Base-by-base conservation (phyloP, 2,113 vertebrate genomes). In the Spea bombifrons region DNA sequence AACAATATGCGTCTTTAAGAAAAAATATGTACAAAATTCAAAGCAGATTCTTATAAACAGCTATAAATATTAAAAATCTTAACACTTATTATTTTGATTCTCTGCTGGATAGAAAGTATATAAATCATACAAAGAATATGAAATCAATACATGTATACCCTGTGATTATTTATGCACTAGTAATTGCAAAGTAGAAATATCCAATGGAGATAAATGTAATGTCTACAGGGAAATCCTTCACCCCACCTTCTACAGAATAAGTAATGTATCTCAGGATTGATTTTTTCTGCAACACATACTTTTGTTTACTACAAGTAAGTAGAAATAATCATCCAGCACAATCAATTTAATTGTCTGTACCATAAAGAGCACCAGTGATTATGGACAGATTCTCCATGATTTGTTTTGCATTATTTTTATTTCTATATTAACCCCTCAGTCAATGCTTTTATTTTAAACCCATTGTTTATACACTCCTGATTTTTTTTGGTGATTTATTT, bases 331-430 rank as follows among this genome's bases (percentile, higher is more conserved):
- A 49, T 59, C 55, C 55, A 50, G 65, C 43, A 59, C 68, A 76
- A 76, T 76, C 75, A 61, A 76, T 76, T 57, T 76, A 76, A 76
- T 76, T 76, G 66, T 69, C 66, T 59, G 44, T 44, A 47, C 66
- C 13, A 66, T 59, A 59, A 59, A 76, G 44, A 68, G 75, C 63
- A 69, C 66, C 67, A 55, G 66, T 69, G 66, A 59, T 45, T 76
- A 66, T 67, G 67, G 75, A 66, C 75, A 76, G 50, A 57, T 68
- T 53, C 63, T 46, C 43, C 17, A 53, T 59, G 68, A 68, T 68
- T 76, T 45, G 44, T 68, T 53, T 76, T 76, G 50, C 49, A 76
- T 76, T 68, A 76, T 69, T 76, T 75, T 64, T 64, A 69, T 76
- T 76, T 63, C 52, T 17, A 71, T 13, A 59, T 59, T 59, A 59